Conservation (phyloP, 2,113 vertebrate genomes). For the Proteles cristata region DNA sequence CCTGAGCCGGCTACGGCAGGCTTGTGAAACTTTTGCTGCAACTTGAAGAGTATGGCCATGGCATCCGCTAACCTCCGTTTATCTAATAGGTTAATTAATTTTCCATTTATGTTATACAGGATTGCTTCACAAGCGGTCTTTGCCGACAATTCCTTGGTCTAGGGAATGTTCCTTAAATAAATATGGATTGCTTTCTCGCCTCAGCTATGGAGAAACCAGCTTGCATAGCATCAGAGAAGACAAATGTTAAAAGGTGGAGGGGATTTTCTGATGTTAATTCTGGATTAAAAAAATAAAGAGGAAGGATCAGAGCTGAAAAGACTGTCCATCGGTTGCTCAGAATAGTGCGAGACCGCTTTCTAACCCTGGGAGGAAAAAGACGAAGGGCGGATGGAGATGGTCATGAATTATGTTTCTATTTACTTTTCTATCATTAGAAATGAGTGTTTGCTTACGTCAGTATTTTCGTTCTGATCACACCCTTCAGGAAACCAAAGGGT, state of each 20-base stretch:
- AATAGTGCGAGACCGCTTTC: not conserved
- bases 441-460: constrained; percentile 50
- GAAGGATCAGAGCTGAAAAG: not conserved
- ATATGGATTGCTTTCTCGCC: not conserved
- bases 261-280: constrained; percentile 31
- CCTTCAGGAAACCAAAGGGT: constrained; percentile 48
- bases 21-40: not conserved
- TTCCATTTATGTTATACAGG: not conserved
- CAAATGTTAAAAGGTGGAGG: not conserved
- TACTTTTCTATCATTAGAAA: constrained; percentile 49
- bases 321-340: not conserved
- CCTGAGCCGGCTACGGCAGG: not conserved
- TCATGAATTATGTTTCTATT: constrained; percentile 30
- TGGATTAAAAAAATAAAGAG: constrained; percentile 12
- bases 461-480: constrained; percentile 52
- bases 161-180: not conserved
- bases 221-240: not conserved
- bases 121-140: not conserved
- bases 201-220: not conserved
- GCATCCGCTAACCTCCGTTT: not conserved
- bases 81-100: not conserved
- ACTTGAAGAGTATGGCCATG: not conserved
- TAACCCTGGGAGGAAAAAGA: not conserved
- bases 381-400: not conserved
- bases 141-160: not conserved